Evolutionary conservation across 2,888 invertebrate genomes (phyloP).

Genomic region (Limenitis camilla): DNA sequence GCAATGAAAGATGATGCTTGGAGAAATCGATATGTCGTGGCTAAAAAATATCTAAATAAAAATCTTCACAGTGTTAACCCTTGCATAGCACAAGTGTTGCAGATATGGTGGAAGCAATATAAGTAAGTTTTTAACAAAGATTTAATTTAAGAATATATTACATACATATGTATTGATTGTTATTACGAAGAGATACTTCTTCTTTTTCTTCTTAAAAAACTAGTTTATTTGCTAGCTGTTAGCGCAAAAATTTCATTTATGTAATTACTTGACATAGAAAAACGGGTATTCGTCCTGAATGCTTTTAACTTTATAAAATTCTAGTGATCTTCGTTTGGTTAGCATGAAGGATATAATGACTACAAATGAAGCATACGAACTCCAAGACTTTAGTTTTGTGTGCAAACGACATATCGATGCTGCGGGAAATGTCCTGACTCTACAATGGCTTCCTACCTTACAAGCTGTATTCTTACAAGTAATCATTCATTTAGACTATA

Average conservation of each 20-base stretch:
- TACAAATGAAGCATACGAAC: conserved; percentile 78
- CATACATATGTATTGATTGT: too few relatives aligned
- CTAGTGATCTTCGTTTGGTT: conserved; percentile 76
- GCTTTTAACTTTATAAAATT: conserved; percentile 19
- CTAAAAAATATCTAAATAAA: conserved; percentile 53
- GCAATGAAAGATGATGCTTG: conserved; percentile 79
- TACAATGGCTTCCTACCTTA: conserved; percentile 78
- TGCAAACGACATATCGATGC: conserved; percentile 76
- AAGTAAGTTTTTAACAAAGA: conserved; percentile 66
- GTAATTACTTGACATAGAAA: too few relatives aligned
- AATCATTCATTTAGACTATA: too few relatives aligned
- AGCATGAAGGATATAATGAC: conserved; percentile 73
- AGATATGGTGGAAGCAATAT: conserved; percentile 87
- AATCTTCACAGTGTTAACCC: conserved; percentile 86
- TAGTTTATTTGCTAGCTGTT: too few relatives aligned
- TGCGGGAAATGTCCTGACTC: conserved; percentile 77
- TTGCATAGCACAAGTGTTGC: conserved; percentile 84
- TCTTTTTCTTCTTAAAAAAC: too few relatives aligned
- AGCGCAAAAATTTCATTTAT: too few relatives aligned
- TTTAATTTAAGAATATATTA: too few relatives aligned
- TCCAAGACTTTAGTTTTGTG: conserved; percentile 76
- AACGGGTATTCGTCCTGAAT: not conserved
- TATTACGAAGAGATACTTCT: too few relatives aligned
- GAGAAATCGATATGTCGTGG: conserved; percentile 69
- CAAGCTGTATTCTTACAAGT: conserved; percentile 78